Base-by-base conservation (phyloP, 2,797 vertebrate species). In the Peromyscus melanophrys region DNA sequence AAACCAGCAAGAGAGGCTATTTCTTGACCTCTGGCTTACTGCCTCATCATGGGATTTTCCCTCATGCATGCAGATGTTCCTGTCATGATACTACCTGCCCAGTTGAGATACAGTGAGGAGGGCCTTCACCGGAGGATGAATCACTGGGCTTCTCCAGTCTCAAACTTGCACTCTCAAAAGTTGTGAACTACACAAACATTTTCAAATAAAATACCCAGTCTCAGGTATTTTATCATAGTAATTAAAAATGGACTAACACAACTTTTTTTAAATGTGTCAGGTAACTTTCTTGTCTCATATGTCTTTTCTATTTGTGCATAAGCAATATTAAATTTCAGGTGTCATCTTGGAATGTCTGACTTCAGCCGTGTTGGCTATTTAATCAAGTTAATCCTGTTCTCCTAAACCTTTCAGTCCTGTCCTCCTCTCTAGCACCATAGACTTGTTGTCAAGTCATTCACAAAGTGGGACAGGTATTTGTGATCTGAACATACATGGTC, bases 391-490 rank as follows among this genome's bases (percentile, higher is more conserved):
- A 73, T 95, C 78, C n/a, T 80, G 37, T 84, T 75, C 40, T 95
- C 55, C 37, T 78, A 81, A 75, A 10, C 37, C 46, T 92, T 91
- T 89, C 27, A 61, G 34, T 86, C 23, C 2, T 11, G 67, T 12
- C 17, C 73, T 89, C 78, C 12, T 67, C 88, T 73, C n/a, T 9
- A 37, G 71, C 21, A 43, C 34, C 31, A 17, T 78, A 89, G 71
- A 59, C 76, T 76, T 75, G n/a, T 49, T 65, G 73, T 46, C 13
- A 82, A 89, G 43, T 83, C 2, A 87, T 83, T 86, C 95, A 46
- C 69, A 59, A 96, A 93, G 91, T 49, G 12, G 6, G 61, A 13
- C n/a, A 82, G 12, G 49, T 90, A 59, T 83, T 92, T 67, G 80
- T 61, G 80, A 40, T 85, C 82, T 89, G 27, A 75, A 90, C 55